Percentiles rank a stretch among this genome's conserved stretches.
Conservation (phyloP, 2,888 invertebrate genomes). For the Sphaerophoria rueppellii region DNA sequence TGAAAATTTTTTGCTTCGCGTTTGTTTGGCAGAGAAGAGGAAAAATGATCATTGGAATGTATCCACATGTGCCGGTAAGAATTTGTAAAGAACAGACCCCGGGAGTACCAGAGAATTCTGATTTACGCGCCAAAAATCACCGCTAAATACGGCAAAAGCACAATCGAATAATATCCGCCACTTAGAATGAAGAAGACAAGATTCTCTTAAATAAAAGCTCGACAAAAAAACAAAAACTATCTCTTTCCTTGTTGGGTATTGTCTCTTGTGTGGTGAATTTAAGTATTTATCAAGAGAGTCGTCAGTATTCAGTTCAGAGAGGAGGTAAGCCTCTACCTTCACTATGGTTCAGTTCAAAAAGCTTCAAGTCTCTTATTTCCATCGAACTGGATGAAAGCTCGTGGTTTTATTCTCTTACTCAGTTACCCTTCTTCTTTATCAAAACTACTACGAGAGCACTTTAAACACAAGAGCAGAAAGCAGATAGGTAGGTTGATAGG, state of each 20-base stretch:
- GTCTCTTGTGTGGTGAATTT: conserved; percentile 9
- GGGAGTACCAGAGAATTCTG: conserved; percentile 46
- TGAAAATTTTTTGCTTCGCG: conserved; percentile 41
- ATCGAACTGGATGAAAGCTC: background rate
- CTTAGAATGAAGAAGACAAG: background rate
- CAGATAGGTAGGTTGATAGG: background rate
- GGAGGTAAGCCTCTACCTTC: background rate
- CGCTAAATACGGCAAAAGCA: background rate
- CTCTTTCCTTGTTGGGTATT: background rate
- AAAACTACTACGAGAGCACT: background rate
- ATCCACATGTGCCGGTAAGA: conserved; percentile 52
- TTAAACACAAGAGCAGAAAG: background rate
- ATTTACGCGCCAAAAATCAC: conserved; percentile 67
- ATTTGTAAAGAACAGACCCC: conserved; percentile 31
- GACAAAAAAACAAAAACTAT: background rate
- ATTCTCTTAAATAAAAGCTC: conserved; percentile 20
- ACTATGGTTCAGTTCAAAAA: background rate
- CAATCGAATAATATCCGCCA: conserved; percentile 2
- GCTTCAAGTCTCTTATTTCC: background rate
- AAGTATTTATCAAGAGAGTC: too few species aligned
- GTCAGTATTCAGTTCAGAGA: background rate
- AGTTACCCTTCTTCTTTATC: conserved; percentile 10
- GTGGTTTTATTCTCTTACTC: conserved; percentile 1
- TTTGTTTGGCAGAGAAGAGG: background rate
- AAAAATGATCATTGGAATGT: conserved; percentile 20